Conservation (phyloP, 2,888 invertebrate genomes). For the Drosophila infuscata region DNA sequence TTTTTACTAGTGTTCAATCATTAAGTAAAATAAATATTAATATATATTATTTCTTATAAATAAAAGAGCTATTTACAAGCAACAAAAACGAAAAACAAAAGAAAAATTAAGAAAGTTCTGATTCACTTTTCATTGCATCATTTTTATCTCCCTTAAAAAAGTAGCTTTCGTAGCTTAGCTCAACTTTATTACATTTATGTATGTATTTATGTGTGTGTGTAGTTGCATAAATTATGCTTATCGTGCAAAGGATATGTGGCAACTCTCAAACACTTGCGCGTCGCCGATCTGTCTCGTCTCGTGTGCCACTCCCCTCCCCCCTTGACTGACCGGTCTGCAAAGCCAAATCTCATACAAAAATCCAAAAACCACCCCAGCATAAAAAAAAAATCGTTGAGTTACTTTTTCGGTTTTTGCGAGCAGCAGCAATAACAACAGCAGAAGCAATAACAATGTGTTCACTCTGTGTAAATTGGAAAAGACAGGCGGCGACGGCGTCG, state of each 20-base stretch:
- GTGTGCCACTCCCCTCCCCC: conserved; percentile 24
- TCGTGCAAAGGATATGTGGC: conserved; percentile 24
- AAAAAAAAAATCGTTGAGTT: conserved; percentile 30
- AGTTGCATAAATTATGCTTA: conserved; percentile 30
- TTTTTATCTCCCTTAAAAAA: background rate
- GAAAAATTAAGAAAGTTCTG: background rate
- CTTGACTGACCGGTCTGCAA: conserved; percentile 26
- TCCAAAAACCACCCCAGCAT: conserved; percentile 52
- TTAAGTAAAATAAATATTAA: background rate
- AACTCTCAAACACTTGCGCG: conserved; percentile 59
- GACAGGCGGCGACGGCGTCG: conserved; percentile 40
- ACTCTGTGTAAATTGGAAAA: conserved; percentile 68
- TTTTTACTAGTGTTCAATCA: background rate
- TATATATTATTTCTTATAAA: background rate
- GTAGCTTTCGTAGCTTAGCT: background rate
- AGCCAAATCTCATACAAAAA: conserved; percentile 31
- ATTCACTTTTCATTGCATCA: background rate
- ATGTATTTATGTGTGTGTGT: background rate
- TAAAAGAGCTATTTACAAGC: background rate
- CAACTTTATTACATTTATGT: background rate
- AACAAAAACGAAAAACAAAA: background rate
- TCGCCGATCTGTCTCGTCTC: conserved; percentile 69
- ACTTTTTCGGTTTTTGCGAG: conserved; percentile 48
- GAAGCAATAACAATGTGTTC: conserved; percentile 50
- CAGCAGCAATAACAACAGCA: conserved; percentile 27